Evolutionary conservation across 2,113 vertebrate species (phyloP), one percentile per base, ranked within the genome.

Genomic region (Aspiorhynchus laticeps): DNA sequence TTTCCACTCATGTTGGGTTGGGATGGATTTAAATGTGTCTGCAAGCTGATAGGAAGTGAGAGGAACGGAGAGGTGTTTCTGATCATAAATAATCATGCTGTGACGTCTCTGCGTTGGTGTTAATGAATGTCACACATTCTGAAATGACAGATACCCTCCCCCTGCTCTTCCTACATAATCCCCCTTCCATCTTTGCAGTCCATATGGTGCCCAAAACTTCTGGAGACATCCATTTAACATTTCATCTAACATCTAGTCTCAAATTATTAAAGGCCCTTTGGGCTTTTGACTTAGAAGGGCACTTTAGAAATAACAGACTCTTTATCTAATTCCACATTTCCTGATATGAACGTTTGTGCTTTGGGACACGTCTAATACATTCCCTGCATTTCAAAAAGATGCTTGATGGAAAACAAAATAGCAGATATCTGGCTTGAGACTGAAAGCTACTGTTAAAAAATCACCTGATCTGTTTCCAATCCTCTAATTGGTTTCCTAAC

Each of bases 71-170:
- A 84, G 83, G 46, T 56, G 82, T 73, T 56, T 73, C 24, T 41
- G 31, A n/a, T 84, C 33, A 74, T 41, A 84, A 83, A 51, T 74
- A 59, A 59, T 71, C 83, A 74, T 36, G 53, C 67, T 61, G 43
- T 61, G 74, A 73, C 33, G 71, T 61, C 56, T 86, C 89, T 91
- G 90, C 86, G 19, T 80, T 69, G 78, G 91, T 90, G 88, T 89
- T 93, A 92, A 94, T 94, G 91, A 93, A 92, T 91, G 91, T 90
- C 91, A 90, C 93, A 91, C 84, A 74, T 46, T 91, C 80, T 87
- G 31, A 31, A 51, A 90, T 80, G 84, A 91, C 38, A 61, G 73
- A 82, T 48, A 83, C 85, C 86, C 90, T 86, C 56, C 77, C 80
- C 87, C 84, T 89, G 90, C 87, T 86, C 88, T 48, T 79, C 67